Evolutionary conservation across 2,888 invertebrate genomes (phyloP).

Genomic region (Drosophila antonietae): DNA sequence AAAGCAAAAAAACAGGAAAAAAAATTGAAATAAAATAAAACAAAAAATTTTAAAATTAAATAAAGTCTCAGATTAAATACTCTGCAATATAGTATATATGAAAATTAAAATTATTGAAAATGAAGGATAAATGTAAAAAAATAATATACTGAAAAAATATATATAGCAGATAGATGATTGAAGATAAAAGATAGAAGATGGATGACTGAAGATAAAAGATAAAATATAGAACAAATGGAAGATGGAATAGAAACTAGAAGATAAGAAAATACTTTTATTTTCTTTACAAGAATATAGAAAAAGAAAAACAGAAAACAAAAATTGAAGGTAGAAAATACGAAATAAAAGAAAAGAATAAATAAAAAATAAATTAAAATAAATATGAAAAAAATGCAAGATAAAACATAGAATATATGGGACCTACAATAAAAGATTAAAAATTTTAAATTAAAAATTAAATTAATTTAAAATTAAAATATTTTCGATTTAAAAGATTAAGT

Average conservation of each 20-base stretch:
- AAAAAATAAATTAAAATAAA: no score
- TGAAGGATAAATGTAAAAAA: neutral
- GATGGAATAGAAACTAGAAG: neutral
- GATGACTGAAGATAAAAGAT: neutral
- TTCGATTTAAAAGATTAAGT: no score
- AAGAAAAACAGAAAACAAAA: no score
- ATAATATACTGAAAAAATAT: neutral
- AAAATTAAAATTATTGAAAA: neutral
- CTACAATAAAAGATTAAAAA: neutral
- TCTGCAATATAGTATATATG: neutral
- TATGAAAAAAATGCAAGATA: neutral
- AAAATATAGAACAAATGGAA: neutral
- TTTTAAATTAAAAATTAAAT: no score
- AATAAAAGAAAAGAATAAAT: no score
- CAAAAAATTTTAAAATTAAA: neutral
- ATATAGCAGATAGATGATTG: neutral
- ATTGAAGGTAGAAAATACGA: no score
- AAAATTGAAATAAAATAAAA: slow-evolving; percentile 22
- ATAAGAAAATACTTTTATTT: no score
- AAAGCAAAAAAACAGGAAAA: slow-evolving; percentile 30
- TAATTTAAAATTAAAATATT: no score
- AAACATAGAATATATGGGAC: neutral
- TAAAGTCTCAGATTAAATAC: neutral
- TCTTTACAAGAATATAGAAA: no score
- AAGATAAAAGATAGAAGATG: neutral